A percentile compares a stretch with the other conserved stretches of the same genome.
These are phyloP conservation scores for Hippopotamyrus pictus DNA, from an alignment of 2,797 vertebrate species.

Conservation along the genomic window DNA sequence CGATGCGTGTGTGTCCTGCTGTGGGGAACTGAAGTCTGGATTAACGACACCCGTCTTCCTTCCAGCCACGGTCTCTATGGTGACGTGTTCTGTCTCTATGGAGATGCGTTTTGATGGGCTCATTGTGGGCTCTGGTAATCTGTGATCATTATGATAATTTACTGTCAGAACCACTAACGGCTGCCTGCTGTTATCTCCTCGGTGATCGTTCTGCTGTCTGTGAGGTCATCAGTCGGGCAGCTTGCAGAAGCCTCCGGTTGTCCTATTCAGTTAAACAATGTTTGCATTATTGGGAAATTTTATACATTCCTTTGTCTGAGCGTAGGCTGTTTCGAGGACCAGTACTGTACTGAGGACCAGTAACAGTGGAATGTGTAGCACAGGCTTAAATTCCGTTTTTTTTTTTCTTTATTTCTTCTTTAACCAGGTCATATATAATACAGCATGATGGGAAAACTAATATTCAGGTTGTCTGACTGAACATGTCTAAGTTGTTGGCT, in stretches of 20 bases:
- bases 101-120: background rate
- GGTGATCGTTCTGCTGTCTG: background rate
- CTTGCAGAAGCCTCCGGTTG: background rate
- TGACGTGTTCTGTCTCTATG: background rate
- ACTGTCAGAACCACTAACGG: background rate
- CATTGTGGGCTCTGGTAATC: slow-evolving; percentile 31
- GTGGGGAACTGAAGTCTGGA: background rate
- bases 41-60: background rate
- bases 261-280: background rate
- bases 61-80: slow-evolving; percentile 2
- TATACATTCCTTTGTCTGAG: background rate
- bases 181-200: slow-evolving; percentile 5
- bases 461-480: background rate
- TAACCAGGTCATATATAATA: background rate
- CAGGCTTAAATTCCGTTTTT: background rate
- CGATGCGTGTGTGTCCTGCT: background rate
- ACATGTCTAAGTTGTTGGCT: background rate
- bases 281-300: background rate
- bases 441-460: background rate
- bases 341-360: background rate
- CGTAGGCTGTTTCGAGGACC: background rate
- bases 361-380: background rate
- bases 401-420: background rate
- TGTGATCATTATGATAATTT: background rate
- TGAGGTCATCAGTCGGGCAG: background rate